Conservation (phyloP, 2,113 vertebrate genomes). For the Stercorarius parasiticus region DNA sequence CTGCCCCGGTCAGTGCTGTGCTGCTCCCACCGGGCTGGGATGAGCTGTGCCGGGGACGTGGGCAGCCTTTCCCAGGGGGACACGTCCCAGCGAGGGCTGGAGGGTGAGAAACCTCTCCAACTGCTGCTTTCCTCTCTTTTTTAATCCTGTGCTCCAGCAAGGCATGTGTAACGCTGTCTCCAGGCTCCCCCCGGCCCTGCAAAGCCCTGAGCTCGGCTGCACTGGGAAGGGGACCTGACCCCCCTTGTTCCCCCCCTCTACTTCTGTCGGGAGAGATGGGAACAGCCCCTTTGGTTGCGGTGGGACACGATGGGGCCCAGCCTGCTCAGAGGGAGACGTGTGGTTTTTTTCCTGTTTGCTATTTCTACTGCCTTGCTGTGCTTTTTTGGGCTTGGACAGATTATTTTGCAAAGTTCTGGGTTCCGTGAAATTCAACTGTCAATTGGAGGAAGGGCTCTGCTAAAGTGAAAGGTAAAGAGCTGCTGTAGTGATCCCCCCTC, state of each 20-base stretch:
- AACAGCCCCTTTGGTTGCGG: not conserved
- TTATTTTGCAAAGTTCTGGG: not conserved
- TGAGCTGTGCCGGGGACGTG: fast-evolving
- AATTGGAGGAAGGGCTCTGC: not conserved
- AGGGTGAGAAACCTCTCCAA: not conserved
- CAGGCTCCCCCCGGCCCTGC: not conserved
- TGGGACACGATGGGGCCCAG: not conserved
- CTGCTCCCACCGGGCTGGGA: not conserved
- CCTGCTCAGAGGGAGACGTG: fast-evolving
- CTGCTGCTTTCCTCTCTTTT: not conserved
- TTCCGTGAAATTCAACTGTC: not conserved
- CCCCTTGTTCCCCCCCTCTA: not conserved
- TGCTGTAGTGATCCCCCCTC: not conserved
- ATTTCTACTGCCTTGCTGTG: fast-evolving
- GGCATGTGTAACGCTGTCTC: too few species aligned
- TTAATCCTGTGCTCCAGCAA: fast-evolving
- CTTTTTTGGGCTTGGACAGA: not conserved
- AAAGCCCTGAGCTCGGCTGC: not conserved
- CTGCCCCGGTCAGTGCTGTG: not conserved
- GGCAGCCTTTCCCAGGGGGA: not conserved
- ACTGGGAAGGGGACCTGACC: not conserved
- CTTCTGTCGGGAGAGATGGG: not conserved
- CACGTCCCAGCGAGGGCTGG: not conserved
- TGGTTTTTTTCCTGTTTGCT: not conserved
- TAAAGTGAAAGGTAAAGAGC: not conserved